These are phyloP conservation scores for Catalaphyllia jardinei DNA, from an alignment of 64 coral and sea anemone genomes.

Conservation along the genomic window DNA sequence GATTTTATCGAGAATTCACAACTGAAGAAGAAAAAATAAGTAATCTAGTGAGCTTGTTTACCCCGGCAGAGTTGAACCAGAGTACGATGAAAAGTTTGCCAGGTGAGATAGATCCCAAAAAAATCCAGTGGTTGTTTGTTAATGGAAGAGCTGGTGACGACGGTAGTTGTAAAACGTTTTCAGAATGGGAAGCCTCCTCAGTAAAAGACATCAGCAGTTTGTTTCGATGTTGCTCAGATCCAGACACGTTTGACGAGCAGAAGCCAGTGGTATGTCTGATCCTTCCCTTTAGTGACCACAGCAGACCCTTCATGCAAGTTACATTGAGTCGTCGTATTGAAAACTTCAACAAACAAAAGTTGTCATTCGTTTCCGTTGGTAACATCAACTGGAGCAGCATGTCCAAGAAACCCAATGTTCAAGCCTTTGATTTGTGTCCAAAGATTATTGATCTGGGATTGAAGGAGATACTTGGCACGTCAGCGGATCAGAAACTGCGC, in stretches of 20 bases:
- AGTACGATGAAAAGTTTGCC: background rate
- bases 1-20: conserved; percentile 52
- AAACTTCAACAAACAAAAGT: conserved; percentile 44
- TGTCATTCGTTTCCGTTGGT: conserved; percentile 43
- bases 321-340: conserved; percentile 30
- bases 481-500: background rate
- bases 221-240: conserved; percentile 62
- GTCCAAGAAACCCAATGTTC: background rate
- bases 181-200: conserved; percentile 23
- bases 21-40: conserved; percentile 27
- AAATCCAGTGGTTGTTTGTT: conserved; percentile 75
- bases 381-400: background rate
- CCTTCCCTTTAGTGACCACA: conserved; percentile 30
- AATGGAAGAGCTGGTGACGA: conserved; percentile 48
- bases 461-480: background rate
- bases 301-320: conserved; percentile 44
- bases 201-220: conserved; percentile 24
- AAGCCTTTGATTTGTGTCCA: background rate
- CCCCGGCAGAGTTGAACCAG: conserved; percentile 43
- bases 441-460: conserved; percentile 26
- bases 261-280: conserved; percentile 65
- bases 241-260: conserved; percentile 54
- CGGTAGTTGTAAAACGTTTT: background rate
- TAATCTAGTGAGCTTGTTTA: conserved; percentile 42
- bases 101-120: conserved; percentile 46